Base-by-base conservation (phyloP, 2,797 vertebrate species). In the Scyliorhinus canicula region DNA sequence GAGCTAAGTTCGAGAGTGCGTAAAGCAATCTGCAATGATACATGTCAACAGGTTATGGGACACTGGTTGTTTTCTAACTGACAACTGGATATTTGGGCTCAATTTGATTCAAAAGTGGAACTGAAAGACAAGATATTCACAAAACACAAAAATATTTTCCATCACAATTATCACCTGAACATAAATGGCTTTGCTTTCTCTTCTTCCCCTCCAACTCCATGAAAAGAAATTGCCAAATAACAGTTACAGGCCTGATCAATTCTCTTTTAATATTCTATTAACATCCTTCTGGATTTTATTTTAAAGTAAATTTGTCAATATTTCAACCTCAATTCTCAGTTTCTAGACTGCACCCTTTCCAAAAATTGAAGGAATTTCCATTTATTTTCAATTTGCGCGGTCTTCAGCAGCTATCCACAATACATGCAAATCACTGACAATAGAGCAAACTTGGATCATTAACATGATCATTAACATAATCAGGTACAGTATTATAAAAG, bases 21-120 rank as follows among this genome's bases (percentile, higher is more conserved):
- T 19, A 74, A 94, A 94, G 67, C 24, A 55, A 94, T 94, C 93
- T 94, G 93, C 16, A 94, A 74, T 94, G 44, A 55, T 24, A 93
- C 50, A 74, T 71, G 71, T 7, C 57, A 93, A 93, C 16, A 69
- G 65, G 9, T 40, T 91, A 91, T 93, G 31, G 7, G 21, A 47
- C 6, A 79, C 1, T 82, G 26, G 52, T 44, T 91, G n/a, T 24
- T 44, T 63, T 91, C 21, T 26, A 44, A 44, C 35, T n/a, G 5
- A 82, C 24, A 82, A 44, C 1, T 82, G 40, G n/a, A 63, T n/a
- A 88, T 63, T 91, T 91, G 57, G 21, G 60, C 24, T 91, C 16
- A 63, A 12, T 63, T 65, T 63, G 3, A 60, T 24, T 63, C 40
- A 57, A n/a, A 88, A 14, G 55, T 60, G 52, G 19, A 88, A 60